Base-by-base conservation (phyloP, 2,888 invertebrate species). In the Pterostichus niger region DNA sequence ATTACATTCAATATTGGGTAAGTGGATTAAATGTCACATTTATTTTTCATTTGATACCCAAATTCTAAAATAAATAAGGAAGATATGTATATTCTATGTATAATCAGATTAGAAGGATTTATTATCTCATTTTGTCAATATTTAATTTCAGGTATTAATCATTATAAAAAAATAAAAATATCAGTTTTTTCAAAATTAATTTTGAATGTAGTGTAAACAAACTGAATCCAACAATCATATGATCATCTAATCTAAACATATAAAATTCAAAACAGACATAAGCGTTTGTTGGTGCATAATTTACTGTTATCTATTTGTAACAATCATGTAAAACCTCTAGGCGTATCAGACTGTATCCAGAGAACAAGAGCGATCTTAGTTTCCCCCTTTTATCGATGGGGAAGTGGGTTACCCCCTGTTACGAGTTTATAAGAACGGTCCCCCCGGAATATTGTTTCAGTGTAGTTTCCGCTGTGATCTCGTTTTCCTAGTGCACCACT, bases 321-420 rank as follows among this genome's bases (percentile, higher is more conserved):
- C 68, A n/a, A 80, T 80, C 68, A 31, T 68, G 52, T 54, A 56
- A 56, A 77, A 11, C 46, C 44, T 52, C 49, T 75, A 13, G 64
- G 33, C 35, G 64, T 64, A 64, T 64, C 64, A 35, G 11, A 49
- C 49, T 40, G 9, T 9, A 40, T 40, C 40, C 40, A 40, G 9
- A 64, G 24, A 13, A 17, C 31, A 75, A 75, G 75, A 75, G 52
- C 75, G 49, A 11, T 75, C 46, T 9, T 10, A 59, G 6, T 33
- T 49, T 56, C 61, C 61, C 59, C 31, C 40, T 59, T 35, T 44
- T 61, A 40, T 56, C 59, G 40, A 46, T 44, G 49, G 59, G 82
- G 75, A 82, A 82, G 76, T 82, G 82, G 82, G 76, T 82, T 82
- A 82, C 75, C 82, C 82, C 82, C 82, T 49, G 44, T n/a, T 11